Evolutionary conservation across 2,113 vertebrate species (phyloP).

Genomic region (Bungarus multicinctus): DNA sequence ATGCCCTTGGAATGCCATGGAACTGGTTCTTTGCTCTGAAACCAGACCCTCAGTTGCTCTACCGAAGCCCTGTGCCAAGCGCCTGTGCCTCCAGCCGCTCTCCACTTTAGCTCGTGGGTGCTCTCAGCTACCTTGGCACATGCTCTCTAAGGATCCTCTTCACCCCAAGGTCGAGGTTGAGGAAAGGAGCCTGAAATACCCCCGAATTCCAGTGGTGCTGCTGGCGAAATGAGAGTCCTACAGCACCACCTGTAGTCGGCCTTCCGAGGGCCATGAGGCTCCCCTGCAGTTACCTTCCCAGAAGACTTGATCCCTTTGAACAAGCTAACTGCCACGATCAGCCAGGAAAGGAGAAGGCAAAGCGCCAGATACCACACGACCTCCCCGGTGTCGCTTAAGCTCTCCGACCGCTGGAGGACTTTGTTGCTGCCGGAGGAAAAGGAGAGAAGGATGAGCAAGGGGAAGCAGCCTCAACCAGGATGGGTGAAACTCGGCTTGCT

Average conservation of each 20-base stretch:
- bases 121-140: too few relatives aligned
- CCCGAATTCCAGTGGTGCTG: neutral
- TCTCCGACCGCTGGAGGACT: constrained; percentile 79
- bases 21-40: neutral
- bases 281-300: constrained; percentile 80
- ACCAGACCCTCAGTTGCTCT: too few relatives aligned
- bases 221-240: neutral
- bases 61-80: neutral
- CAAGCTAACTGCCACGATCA: constrained; percentile 77
- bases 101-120: neutral
- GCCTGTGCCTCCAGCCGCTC: neutral
- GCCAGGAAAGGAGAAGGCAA: constrained; percentile 86
- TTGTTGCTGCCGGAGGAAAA: constrained; percentile 72
- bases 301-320: constrained; percentile 95
- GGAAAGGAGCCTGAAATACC: neutral
- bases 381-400: constrained; percentile 81
- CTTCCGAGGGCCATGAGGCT: neutral
- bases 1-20: neutral
- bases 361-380: constrained; percentile 94
- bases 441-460: neutral
- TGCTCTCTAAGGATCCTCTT: neutral
- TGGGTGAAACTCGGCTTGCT: neutral
- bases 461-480: neutral
- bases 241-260: neutral
- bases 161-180: neutral